Evolutionary conservation across 2,113 vertebrate genomes (phyloP).

Genomic region (Ifrita kowaldi): DNA sequence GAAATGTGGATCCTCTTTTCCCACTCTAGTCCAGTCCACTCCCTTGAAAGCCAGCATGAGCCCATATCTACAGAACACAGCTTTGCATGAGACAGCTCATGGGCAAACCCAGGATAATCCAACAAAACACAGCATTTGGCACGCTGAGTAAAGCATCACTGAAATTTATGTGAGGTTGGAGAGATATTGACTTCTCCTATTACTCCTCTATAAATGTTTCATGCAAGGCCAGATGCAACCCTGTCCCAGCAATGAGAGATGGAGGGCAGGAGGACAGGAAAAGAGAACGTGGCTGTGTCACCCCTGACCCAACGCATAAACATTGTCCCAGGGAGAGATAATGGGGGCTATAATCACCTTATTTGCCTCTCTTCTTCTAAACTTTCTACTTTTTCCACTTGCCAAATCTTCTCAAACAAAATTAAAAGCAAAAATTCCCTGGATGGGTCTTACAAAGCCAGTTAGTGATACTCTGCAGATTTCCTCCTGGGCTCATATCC

Average conservation of each 20-base stretch:
- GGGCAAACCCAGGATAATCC: neutral
- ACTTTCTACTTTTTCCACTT: neutral
- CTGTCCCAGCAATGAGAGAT: neutral
- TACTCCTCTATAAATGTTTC: neutral
- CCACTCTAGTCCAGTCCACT: fast-evolving
- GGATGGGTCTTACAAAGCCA: neutral
- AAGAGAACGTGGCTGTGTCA: neutral
- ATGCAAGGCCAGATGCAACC: neutral
- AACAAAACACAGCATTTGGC: neutral
- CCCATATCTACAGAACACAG: neutral
- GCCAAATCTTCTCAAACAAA: neutral
- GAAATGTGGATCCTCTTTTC: neutral
- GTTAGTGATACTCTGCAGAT: neutral
- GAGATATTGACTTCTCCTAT: neutral
- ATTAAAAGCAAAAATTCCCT: neutral
- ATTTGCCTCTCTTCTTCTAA: neutral
- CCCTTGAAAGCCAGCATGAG: neutral
- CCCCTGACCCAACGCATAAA: neutral
- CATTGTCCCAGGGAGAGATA: neutral
- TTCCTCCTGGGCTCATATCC: neutral
- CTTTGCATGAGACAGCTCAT: neutral
- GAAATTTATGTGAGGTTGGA: neutral
- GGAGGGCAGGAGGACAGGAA: neutral
- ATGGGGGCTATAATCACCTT: neutral
- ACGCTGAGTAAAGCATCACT: neutral